Base-by-base conservation (phyloP, 2,113 vertebrate genomes). In the Carassius auratus region DNA sequence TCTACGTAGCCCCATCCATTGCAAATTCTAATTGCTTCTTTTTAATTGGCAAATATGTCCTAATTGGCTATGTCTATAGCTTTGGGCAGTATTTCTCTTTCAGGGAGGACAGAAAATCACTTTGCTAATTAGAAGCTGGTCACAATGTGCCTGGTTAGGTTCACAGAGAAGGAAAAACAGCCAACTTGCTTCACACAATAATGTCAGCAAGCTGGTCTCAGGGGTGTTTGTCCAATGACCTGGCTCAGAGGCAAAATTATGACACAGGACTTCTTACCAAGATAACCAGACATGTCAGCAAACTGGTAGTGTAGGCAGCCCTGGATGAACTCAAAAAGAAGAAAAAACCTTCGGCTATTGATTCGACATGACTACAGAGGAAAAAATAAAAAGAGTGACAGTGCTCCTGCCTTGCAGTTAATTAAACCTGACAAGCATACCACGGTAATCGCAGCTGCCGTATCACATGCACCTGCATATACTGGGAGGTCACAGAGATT, bases 201-300 rank as follows among this genome's bases (percentile, higher is more conserved):
- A 92, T 90, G 90, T 93, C 87, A 62, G 52, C 36, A 33, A 81
- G 52, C 26, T 52, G 30, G 68, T 92, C 92, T 87, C 91, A 8
- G 52, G 88, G 83, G 92, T 80, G 89, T 78, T 87, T 91, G 84
- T 90, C 85, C 85, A 87, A 91, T 78, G 89, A 91, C 89, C 57
- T 21, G 90, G 71, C 84, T 8, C 42, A 88, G 81, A n/a, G 84
- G 89, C 87, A 91, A 92, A 81, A 75, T 88, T 92, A 93, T 94
- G 93, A 93, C 88, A 30, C 89, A 86, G 89, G 88, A 84, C 89
- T 92, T 88, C 90, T 93, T 93, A 92, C 88, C 74, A 74, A 3
- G 87, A 77, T 76, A 92, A 92, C 90, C 87, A 64, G 77, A 84
- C 87, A 89, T 76, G 89, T 93, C 92, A 94, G 92, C 92, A 91